These are phyloP conservation scores for Drosophila neotestacea DNA, from an alignment of 2,888 invertebrate species.

Conservation along the genomic window DNA sequence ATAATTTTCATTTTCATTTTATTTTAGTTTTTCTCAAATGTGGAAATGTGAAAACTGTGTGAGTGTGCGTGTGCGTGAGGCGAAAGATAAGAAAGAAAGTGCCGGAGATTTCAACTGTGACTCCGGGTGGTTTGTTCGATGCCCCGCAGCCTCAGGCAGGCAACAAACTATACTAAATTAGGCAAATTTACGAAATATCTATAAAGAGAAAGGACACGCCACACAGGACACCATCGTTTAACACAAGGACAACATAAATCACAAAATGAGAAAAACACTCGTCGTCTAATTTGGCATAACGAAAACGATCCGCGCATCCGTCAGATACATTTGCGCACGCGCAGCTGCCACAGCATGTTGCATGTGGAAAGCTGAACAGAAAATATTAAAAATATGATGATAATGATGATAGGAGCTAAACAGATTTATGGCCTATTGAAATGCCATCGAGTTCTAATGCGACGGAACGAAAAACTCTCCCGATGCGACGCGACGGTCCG, in stretches of 20 bases:
- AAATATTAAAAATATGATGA: constrained; percentile 79
- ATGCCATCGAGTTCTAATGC: constrained; percentile 69
- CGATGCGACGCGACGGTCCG: constrained; percentile 13
- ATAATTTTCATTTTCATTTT: constrained; percentile 58
- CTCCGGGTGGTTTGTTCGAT: constrained; percentile 24
- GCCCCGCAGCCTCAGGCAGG: constrained; percentile 16
- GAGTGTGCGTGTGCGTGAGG: constrained; percentile 48
- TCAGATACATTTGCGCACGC: constrained; percentile 71
- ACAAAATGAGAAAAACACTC: constrained; percentile 30
- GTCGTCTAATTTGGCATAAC: constrained; percentile 77
- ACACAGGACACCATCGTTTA: constrained; percentile 24
- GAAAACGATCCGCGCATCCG: constrained; percentile 58
- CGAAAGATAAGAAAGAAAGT: constrained; percentile 50
- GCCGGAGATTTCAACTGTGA: constrained; percentile 11
- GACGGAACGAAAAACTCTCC: constrained; percentile 53
- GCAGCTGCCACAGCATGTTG: constrained; percentile 57
- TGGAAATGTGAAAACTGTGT: constrained; percentile 13
- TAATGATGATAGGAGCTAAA: constrained; percentile 62
- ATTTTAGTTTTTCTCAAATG: not conserved
- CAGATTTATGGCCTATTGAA: constrained; percentile 74
- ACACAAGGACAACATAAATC: constrained; percentile 61
- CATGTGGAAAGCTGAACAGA: constrained; percentile 24
- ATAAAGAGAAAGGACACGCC: constrained; percentile 27
- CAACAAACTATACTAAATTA: constrained; percentile 42
- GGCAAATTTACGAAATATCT: constrained; percentile 67